Evolutionary conservation across 2,888 invertebrate species (phyloP).

Genomic region (Cryptus viduatorius): DNA sequence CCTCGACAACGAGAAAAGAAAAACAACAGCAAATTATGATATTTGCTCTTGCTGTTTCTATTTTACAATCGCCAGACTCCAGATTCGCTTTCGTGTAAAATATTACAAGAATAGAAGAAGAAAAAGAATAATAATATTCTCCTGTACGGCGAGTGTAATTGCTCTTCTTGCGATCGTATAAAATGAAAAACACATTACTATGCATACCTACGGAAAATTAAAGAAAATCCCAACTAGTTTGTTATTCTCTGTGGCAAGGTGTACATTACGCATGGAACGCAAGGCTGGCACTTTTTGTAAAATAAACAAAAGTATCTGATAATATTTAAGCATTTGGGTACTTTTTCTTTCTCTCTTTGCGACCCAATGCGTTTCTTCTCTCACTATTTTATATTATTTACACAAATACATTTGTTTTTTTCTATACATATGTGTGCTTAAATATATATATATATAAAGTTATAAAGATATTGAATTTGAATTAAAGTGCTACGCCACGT

Average conservation of each 20-base stretch:
- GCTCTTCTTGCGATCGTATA: conserved; percentile 30
- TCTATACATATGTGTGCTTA: conserved; percentile 33
- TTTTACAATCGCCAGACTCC: conserved; percentile 30
- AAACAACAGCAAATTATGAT: not conserved
- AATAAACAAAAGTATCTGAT: conserved; percentile 63
- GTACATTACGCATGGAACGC: conserved; percentile 65
- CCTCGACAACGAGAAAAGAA: conserved; percentile 9
- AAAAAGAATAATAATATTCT: not conserved
- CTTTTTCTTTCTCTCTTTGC: conserved; percentile 36
- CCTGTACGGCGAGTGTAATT: conserved; percentile 1
- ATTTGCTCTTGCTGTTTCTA: conserved; percentile 2
- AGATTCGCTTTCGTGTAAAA: conserved; percentile 29
- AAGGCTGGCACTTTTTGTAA: conserved; percentile 68
- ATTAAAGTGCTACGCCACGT: not conserved
- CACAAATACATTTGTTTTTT: conserved; percentile 53
- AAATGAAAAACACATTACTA: conserved; percentile 37
- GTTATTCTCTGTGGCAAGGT: conserved; percentile 67
- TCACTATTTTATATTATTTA: conserved; percentile 49
- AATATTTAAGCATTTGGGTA: conserved; percentile 16
- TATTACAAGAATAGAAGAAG: conserved; percentile 17
- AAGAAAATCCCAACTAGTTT: conserved; percentile 64
- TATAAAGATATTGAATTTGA: conserved; percentile 37
- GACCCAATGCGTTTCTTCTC: not conserved
- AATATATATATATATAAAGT: too few species aligned
- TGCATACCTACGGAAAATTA: conserved; percentile 29